A percentile compares a stretch with the other conserved stretches of the same genome.
Evolutionary conservation across 2,888 invertebrate species (phyloP).

Genomic region (Himalopsyche kuldschensis): DNA sequence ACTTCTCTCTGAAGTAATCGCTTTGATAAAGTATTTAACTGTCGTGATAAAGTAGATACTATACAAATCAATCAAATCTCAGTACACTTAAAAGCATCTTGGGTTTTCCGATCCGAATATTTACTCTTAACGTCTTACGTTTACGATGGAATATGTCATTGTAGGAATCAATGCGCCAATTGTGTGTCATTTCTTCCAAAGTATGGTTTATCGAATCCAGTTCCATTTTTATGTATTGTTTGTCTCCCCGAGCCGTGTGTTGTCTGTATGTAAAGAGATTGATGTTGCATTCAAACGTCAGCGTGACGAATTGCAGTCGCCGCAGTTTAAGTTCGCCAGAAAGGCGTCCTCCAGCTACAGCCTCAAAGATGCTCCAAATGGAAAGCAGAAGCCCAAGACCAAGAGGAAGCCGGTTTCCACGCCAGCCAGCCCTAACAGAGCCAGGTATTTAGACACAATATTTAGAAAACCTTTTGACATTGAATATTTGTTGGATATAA

Average conservation of each 20-base stretch:
- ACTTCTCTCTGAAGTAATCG: too few species aligned
- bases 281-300: conserved; percentile 40
- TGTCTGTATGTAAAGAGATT: conserved; percentile 39
- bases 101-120: too few species aligned
- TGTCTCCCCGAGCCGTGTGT: neutral
- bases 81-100: too few species aligned
- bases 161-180: too few species aligned
- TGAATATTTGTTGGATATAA: too few species aligned
- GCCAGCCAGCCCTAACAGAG: conserved; percentile 87
- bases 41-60: too few species aligned
- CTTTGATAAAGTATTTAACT: too few species aligned
- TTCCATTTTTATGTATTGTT: neutral
- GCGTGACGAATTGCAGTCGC: conserved; percentile 74
- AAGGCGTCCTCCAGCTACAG: conserved; percentile 97
- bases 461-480: too few species aligned
- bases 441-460: conserved; percentile 49
- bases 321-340: conserved; percentile 96
- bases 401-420: conserved; percentile 91
- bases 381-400: conserved; percentile 83
- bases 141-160: too few species aligned
- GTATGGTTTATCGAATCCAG: neutral
- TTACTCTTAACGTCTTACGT: too few species aligned
- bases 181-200: too few species aligned
- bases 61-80: too few species aligned
- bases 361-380: conserved; percentile 87